phyloP scores from a whole-genome alignment of 2,797 vertebrate genomes.

The Hoplostethus atlanticus region DNA sequence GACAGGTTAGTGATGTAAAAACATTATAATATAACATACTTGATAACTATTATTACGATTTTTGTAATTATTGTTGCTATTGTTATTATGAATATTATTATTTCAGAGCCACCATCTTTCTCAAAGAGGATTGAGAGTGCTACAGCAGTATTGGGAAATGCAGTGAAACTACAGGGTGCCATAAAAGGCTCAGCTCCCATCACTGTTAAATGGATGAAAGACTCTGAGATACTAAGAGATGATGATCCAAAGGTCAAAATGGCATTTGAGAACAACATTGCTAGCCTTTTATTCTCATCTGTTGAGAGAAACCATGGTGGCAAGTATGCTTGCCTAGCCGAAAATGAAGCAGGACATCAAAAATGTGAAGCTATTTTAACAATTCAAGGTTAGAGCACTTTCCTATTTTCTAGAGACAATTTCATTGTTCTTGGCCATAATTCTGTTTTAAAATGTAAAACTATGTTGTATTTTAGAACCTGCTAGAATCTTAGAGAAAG shows the following conservation, averaged over 20 bases:
- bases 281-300: constrained; percentile 87
- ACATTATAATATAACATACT: constrained; percentile 56
- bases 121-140: constrained; percentile 93
- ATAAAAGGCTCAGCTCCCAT: constrained; percentile 94
- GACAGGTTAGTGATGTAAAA: constrained; percentile 90
- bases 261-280: constrained; percentile 88
- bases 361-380: constrained; percentile 91
- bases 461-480: constrained; percentile 87
- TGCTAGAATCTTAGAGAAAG: constrained; percentile 92
- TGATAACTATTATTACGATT: constrained; percentile 18
- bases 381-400: constrained; percentile 91
- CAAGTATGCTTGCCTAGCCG: constrained; percentile 92
- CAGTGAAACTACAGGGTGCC: constrained; percentile 88
- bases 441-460: constrained; percentile 33
- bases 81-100: constrained; percentile 36
- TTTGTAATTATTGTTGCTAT: not conserved
- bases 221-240: constrained; percentile 91
- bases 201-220: constrained; percentile 92
- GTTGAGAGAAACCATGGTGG: constrained; percentile 88
- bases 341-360: constrained; percentile 95
- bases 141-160: constrained; percentile 89
- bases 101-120: constrained; percentile 94
- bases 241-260: constrained; percentile 89
- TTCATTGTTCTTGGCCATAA: not conserved
- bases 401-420: not conserved